These are phyloP conservation scores for Macrotrachela quadricornifera DNA, from an alignment of 1,140 invertebrate species.

Conservation along the genomic window DNA sequence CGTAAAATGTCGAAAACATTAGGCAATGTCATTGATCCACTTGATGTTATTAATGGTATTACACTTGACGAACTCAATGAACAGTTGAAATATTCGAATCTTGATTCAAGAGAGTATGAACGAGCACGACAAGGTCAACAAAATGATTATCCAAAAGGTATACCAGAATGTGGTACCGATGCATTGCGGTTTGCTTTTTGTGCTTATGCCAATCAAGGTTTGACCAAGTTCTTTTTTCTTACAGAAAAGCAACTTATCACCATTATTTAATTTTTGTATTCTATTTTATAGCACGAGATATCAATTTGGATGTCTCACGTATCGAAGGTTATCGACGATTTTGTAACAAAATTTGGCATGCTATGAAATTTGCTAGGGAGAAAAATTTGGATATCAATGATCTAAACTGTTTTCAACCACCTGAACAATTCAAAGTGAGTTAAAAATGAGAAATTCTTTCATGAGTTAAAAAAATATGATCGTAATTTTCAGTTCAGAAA, in stretches of 20 bases:
- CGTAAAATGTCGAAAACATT: constrained; percentile 97
- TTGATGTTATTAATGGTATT: constrained; percentile 82
- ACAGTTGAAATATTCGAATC: constrained; percentile 34
- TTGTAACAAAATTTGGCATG: constrained; percentile 99
- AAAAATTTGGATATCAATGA: constrained; percentile 27
- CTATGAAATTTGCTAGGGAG: constrained; percentile 63
- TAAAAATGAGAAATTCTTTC: too few relatives aligned
- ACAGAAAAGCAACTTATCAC: too few relatives aligned
- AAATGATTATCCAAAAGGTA: constrained; percentile 83
- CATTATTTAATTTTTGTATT: constrained; percentile 3
- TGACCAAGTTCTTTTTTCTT: constrained; percentile 8
- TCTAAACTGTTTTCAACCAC: constrained; percentile 24
- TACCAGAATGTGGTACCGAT: constrained; percentile 96
- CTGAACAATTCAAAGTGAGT: constrained; percentile 15
- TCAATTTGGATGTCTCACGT: constrained; percentile 84
- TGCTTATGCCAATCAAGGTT: constrained; percentile 72
- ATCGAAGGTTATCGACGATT: constrained; percentile 94
- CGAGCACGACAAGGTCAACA: constrained; percentile 51
- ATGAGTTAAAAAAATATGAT: too few relatives aligned
- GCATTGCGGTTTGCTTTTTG: constrained; percentile 85
- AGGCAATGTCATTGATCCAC: constrained; percentile 92
- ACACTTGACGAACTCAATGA: constrained; percentile 37
- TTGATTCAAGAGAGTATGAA: constrained; percentile 67
- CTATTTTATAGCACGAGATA: constrained; percentile 43
- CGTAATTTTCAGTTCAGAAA: too few relatives aligned